Evolutionary conservation across 2,888 invertebrate genomes (phyloP).

Genomic region (Agrotis segetum): DNA sequence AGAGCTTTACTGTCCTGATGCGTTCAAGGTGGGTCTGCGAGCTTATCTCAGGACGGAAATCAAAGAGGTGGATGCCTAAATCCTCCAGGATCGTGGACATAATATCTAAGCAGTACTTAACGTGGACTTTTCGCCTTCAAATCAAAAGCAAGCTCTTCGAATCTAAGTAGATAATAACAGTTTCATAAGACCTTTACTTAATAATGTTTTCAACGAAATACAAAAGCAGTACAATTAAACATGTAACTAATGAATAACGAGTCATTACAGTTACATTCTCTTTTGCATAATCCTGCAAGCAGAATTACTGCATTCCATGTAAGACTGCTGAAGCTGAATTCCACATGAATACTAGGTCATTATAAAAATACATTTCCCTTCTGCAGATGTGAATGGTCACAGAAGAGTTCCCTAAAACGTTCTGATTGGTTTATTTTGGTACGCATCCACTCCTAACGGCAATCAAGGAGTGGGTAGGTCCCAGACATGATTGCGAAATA

Average conservation of each 20-base stretch:
- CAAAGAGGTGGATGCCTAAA: not conserved
- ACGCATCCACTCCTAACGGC: constrained; percentile 61
- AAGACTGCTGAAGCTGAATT: constrained; percentile 12
- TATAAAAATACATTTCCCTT: constrained; percentile 48
- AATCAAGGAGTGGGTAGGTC: constrained; percentile 62
- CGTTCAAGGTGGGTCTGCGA: not conserved
- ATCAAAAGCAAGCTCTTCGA: not conserved
- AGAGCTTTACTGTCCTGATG: constrained; percentile 31
- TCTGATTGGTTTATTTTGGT: constrained; percentile 65
- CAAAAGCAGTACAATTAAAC: constrained; percentile 4
- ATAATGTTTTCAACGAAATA: constrained; percentile 19
- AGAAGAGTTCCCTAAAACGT: constrained; percentile 59
- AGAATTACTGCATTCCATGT: not conserved
- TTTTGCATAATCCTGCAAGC: constrained; percentile 36
- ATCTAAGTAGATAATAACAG: not conserved
- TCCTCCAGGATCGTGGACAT: not conserved
- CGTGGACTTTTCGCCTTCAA: not conserved
- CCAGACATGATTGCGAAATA: constrained; percentile 71
- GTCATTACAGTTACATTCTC: constrained; percentile 30
- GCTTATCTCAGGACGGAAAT: constrained; percentile 4
- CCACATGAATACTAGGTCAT: constrained; percentile 43
- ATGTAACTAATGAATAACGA: constrained; percentile 37
- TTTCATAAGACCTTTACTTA: constrained; percentile 1
- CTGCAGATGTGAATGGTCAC: constrained; percentile 46
- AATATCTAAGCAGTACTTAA: not conserved